A percentile compares a stretch with the other conserved stretches of the same genome.
Conservation (phyloP, 2,113 vertebrate species). For the Corythornis vintsioides region DNA sequence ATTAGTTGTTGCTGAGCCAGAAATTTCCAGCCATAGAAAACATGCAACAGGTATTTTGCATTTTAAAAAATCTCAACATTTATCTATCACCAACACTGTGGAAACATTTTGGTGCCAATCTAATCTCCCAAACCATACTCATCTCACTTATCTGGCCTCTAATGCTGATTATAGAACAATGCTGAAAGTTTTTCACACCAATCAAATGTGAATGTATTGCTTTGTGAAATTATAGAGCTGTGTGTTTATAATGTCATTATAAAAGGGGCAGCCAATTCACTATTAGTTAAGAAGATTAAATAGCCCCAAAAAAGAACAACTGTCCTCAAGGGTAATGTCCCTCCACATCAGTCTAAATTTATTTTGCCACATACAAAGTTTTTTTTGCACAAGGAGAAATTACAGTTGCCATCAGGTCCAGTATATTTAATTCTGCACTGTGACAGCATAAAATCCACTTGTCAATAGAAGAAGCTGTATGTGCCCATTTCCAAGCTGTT, state of each 20-base stretch:
- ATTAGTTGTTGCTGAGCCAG: background rate
- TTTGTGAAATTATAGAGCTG: background rate
- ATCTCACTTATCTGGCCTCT: background rate
- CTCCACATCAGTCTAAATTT: background rate
- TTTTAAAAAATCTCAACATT: background rate
- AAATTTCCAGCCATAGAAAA: background rate
- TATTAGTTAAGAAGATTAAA: background rate
- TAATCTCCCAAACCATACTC: background rate
- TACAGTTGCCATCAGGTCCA: background rate
- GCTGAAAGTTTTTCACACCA: background rate
- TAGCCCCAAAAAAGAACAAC: background rate
- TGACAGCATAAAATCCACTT: background rate
- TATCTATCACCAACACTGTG: background rate
- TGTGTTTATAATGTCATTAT: background rate
- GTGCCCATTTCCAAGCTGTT: background rate
- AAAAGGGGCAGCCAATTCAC: background rate
- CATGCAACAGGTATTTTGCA: background rate
- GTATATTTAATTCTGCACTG: background rate
- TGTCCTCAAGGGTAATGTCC: background rate
- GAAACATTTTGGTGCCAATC: background rate
- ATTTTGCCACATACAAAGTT: background rate
- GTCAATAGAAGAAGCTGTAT: background rate
- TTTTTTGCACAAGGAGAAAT: background rate
- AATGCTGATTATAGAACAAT: background rate
- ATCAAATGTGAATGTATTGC: background rate